phyloP scores from a whole-genome alignment of 1,140 invertebrate species.

The Lethrus apterus region DNA sequence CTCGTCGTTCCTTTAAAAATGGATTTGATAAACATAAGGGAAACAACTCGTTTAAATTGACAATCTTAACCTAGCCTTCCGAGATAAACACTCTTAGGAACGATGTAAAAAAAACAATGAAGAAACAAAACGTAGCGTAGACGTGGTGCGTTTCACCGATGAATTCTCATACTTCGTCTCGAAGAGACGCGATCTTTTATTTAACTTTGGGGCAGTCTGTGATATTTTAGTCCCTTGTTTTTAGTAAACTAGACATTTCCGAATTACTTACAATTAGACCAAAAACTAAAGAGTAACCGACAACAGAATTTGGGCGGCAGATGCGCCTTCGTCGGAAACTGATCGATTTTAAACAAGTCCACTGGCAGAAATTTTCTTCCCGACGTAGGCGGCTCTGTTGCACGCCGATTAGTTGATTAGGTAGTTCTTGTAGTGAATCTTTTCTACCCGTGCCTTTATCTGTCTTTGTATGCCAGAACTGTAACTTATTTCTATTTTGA shows the following conservation, averaged over 20 bases:
- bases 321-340: slow-evolving; percentile 6
- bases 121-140: slow-evolving; percentile 3
- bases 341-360: slow-evolving; percentile 12
- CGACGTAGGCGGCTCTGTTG: neutral
- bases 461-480: slow-evolving; percentile 33
- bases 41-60: slow-evolving; percentile 21
- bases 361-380: slow-evolving; percentile 10
- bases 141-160: neutral
- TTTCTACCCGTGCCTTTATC: slow-evolving; percentile 40
- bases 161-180: neutral
- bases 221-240: slow-evolving; percentile 32
- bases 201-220: slow-evolving; percentile 33
- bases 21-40: slow-evolving; percentile 17
- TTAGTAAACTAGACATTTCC: slow-evolving; percentile 18
- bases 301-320: neutral
- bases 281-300: slow-evolving; percentile 7
- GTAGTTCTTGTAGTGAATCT: slow-evolving; percentile 17
- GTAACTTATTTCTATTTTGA: slow-evolving; percentile 30
- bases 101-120: neutral
- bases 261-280: slow-evolving; percentile 18
- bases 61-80: slow-evolving; percentile 28
- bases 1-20: no score
- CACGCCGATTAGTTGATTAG: slow-evolving; percentile 9
- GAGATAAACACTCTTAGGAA: neutral
- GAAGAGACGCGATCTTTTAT: slow-evolving; percentile 14